Evolutionary conservation across 2,888 invertebrate species (phyloP).

Genomic region (Leptopilina myrica): DNA sequence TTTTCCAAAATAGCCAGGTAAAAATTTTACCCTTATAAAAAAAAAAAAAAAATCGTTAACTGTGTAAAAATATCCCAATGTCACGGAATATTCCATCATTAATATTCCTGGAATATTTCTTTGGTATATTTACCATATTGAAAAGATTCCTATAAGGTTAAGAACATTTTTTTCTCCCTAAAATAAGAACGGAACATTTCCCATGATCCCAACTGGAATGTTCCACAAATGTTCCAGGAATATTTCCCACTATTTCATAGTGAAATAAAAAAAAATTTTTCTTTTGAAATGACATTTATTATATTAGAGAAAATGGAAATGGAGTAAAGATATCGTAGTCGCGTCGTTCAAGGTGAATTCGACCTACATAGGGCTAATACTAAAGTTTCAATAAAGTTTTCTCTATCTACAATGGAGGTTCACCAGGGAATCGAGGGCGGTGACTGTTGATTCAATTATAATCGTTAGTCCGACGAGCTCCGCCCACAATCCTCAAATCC

Average conservation of each 20-base stretch:
- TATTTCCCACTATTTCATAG: too few species aligned
- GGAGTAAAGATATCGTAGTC: constrained; percentile 10
- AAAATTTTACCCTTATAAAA: not conserved
- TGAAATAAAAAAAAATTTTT: too few species aligned
- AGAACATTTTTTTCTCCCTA: too few species aligned
- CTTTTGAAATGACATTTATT: not conserved
- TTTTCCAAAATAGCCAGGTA: not conserved
- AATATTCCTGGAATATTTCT: too few species aligned
- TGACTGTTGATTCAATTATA: constrained; percentile 75
- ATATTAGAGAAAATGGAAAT: not conserved
- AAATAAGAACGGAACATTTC: too few species aligned
- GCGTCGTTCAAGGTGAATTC: constrained; percentile 21
- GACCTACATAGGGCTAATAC: not conserved
- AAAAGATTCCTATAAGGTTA: too few species aligned
- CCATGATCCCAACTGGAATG: too few species aligned
- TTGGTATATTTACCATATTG: too few species aligned
- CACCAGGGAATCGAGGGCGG: constrained; percentile 68
- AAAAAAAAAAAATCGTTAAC: too few species aligned
- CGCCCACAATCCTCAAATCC: constrained; percentile 71
- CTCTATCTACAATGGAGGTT: constrained; percentile 60
- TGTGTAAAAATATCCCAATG: too few species aligned
- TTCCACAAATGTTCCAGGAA: too few species aligned
- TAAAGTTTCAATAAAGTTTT: constrained; percentile 42
- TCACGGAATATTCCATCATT: too few species aligned
- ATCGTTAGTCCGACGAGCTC: constrained; percentile 70